Percentiles rank a stretch among this genome's conserved stretches.
These are phyloP conservation scores for Diachrysia chrysitis DNA, from an alignment of 2,888 invertebrate species.

Conservation along the genomic window DNA sequence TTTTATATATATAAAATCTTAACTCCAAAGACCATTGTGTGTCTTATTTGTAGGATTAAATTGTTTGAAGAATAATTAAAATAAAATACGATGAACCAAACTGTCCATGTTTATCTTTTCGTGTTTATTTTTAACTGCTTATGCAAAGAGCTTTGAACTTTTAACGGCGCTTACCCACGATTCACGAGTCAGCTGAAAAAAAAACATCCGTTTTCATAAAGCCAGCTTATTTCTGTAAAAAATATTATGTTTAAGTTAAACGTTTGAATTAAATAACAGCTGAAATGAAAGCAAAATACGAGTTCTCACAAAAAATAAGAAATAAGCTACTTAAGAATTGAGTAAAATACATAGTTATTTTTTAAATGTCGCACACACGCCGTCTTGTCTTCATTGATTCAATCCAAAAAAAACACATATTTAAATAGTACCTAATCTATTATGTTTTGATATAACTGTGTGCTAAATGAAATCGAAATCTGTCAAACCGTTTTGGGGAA, in stretches of 20 bases:
- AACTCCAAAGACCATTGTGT: neutral
- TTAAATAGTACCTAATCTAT: too few species aligned
- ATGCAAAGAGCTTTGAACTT: constrained; percentile 1
- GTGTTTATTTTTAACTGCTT: neutral
- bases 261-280: neutral
- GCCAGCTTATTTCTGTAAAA: neutral
- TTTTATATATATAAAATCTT: too few species aligned
- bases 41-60: too few species aligned
- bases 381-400: too few species aligned
- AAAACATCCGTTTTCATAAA: neutral
- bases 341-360: neutral
- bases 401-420: too few species aligned
- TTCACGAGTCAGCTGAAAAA: neutral
- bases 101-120: neutral
- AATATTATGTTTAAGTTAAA: neutral
- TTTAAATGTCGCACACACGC: too few species aligned
- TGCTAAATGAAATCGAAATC: too few species aligned
- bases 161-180: constrained; percentile 1
- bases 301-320: neutral
- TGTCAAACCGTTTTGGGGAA: too few species aligned
- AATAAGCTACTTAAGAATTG: neutral
- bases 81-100: neutral
- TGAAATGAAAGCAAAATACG: neutral
- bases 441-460: too few species aligned
- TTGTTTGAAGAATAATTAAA: neutral